Base-by-base conservation (phyloP, 53 echinoderm and acorn worm species). In the Paracentrotus lividus region DNA sequence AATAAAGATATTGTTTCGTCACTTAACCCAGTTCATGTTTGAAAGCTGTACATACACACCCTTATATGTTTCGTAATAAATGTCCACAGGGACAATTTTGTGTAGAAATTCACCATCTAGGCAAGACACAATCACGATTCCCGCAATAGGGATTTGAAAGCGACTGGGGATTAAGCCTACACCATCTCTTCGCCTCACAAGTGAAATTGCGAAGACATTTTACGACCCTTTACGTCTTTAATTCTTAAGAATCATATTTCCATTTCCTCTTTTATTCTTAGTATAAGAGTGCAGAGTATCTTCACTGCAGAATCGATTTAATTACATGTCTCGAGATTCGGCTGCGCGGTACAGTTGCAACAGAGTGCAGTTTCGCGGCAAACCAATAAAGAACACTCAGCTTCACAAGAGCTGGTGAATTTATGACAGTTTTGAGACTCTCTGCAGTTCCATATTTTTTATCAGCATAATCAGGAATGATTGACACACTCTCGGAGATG, bases 1-100 rank as follows among this genome's bases (percentile, higher is more conserved):
- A 81, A 86, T 56, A 56, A 86, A 56, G 86, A 86, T 86, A 86
- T 86, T 56, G 34, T 56, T 55, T 86, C 86, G 18, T 86, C 86
- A 86, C 86, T 86, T 86, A 56, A 86, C 86, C 86, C 18, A 86
- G 56, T 86, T 86, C 86, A 86, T 86, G 86, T 86, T 86, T 21
- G 32, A 56, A 86, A 56, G 86, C 40, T 86, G 81, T 45, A 47
- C 81, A 81, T 81, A 81, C 24, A 81, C 45, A 47, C 47, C 26
- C 81, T 47, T 78, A n/a, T n/a, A 45, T 26, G 44, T 77, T 77
- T 77, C 42, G 20, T 81, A 4, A 47, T 47, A 81, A 81, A 81
- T 45, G 47, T 81, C 81, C 26, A 81, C 5, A 18, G 81, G 76
- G 81, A 81, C 13, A 26, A 47, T 77, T n/a, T n/a, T n/a, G 20